phyloP scores from a whole-genome alignment of 2,113 vertebrate species.

The Ictalurus furcatus region DNA sequence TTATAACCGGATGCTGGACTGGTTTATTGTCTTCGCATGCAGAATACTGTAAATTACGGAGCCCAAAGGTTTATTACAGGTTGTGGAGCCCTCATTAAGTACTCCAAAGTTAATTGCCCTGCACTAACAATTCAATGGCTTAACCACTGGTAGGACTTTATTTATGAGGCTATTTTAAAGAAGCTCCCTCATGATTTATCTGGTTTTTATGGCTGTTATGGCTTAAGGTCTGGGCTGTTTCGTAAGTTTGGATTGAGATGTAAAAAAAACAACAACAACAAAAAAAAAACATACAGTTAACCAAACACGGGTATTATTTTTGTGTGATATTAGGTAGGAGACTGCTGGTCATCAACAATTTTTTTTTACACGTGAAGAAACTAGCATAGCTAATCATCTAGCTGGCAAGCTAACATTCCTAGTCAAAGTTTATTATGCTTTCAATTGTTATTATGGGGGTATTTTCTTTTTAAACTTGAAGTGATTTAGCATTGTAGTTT shows the following conservation, averaged over 20 bases:
- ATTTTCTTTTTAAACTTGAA: neutral
- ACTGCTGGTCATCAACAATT: neutral
- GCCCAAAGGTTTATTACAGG: constrained; percentile 19
- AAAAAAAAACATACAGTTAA: neutral
- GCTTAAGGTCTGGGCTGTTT: neutral
- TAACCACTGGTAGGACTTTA: neutral
- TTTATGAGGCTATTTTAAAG: neutral
- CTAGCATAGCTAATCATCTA: neutral
- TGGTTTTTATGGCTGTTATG: neutral
- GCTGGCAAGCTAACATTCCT: neutral
- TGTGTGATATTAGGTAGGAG: neutral
- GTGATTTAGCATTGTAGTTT: neutral
- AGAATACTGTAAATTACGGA: neutral
- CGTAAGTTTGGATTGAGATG: neutral
- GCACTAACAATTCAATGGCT: neutral
- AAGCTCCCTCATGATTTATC: neutral
- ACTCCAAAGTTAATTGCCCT: constrained; percentile 10
- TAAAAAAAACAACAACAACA: neutral
- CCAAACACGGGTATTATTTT: neutral
- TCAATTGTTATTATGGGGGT: neutral
- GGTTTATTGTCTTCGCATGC: neutral
- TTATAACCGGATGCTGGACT: neutral
- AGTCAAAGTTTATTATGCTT: neutral
- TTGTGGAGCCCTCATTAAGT: neutral
- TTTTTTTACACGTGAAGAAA: neutral